These are phyloP conservation scores for Epinotia bilunana DNA, from an alignment of 2,888 invertebrate species.

Conservation along the genomic window DNA sequence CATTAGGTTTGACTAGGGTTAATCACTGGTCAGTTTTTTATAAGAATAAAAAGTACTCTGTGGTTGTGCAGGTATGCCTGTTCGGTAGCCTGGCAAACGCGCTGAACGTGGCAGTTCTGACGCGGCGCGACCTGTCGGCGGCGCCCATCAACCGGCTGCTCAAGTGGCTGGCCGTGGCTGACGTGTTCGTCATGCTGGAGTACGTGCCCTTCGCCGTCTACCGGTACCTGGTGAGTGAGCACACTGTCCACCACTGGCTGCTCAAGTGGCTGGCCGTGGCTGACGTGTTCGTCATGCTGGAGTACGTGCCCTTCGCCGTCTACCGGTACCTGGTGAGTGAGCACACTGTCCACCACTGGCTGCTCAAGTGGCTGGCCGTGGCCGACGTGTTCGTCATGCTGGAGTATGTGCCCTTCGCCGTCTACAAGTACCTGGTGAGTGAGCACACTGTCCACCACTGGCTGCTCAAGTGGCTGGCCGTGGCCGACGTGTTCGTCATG, in stretches of 20 bases:
- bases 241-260: slow-evolving; percentile 89
- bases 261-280: slow-evolving; percentile 93
- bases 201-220: slow-evolving; percentile 80
- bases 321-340: slow-evolving; percentile 76
- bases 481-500: slow-evolving; percentile 96
- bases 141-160: slow-evolving; percentile 95
- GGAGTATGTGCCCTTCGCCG: slow-evolving; percentile 84
- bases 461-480: slow-evolving; percentile 92
- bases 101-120: slow-evolving; percentile 93
- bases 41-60: background rate
- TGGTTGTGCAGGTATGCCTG: slow-evolving; percentile 87
- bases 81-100: slow-evolving; percentile 95
- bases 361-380: slow-evolving; percentile 92
- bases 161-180: slow-evolving; percentile 93
- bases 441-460: slow-evolving; percentile 86
- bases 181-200: slow-evolving; percentile 95
- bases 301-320: slow-evolving; percentile 81
- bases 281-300: slow-evolving; percentile 95
- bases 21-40: too few species aligned
- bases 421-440: slow-evolving; percentile 78
- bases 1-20: too few species aligned
- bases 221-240: slow-evolving; percentile 73
- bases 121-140: slow-evolving; percentile 90
- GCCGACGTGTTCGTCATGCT: slow-evolving; percentile 96
- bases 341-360: slow-evolving; percentile 87